Evolutionary conservation across 2,797 vertebrate species (phyloP).

Genomic region (Okamejei kenojei): DNA sequence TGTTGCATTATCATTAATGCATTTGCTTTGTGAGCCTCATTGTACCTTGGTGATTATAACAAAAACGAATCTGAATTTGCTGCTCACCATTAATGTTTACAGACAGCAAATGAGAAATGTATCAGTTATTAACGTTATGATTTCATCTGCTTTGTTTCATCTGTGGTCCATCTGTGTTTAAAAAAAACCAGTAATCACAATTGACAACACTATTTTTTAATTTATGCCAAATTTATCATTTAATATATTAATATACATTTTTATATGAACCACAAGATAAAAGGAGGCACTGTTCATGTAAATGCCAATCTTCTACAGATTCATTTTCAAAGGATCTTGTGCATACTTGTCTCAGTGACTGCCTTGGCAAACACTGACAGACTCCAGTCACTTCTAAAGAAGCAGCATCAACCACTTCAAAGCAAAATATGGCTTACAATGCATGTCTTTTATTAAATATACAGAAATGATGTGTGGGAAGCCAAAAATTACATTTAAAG

Average conservation of each 20-base stretch:
- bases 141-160: not conserved
- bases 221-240: not conserved
- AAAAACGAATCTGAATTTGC: too few species aligned
- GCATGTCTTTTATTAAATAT: not conserved
- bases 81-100: not conserved
- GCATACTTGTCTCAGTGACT: not conserved
- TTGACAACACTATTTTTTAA: not conserved
- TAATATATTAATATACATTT: not conserved
- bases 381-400: not conserved
- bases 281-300: not conserved
- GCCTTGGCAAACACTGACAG: not conserved
- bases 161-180: not conserved
- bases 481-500: not conserved
- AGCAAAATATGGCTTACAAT: not conserved
- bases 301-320: not conserved
- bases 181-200: not conserved
- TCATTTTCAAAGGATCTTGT: not conserved
- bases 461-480: not conserved
- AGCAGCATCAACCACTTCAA: not conserved
- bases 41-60: not conserved
- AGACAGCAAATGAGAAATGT: not conserved
- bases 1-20: too few species aligned
- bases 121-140: not conserved
- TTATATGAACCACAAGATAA: not conserved
- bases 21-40: too few species aligned